Percentiles rank a stretch among this genome's conserved stretches.
These are phyloP conservation scores for Acanthosepion esculentum DNA, from an alignment of 2,888 invertebrate species.

Conservation along the genomic window DNA sequence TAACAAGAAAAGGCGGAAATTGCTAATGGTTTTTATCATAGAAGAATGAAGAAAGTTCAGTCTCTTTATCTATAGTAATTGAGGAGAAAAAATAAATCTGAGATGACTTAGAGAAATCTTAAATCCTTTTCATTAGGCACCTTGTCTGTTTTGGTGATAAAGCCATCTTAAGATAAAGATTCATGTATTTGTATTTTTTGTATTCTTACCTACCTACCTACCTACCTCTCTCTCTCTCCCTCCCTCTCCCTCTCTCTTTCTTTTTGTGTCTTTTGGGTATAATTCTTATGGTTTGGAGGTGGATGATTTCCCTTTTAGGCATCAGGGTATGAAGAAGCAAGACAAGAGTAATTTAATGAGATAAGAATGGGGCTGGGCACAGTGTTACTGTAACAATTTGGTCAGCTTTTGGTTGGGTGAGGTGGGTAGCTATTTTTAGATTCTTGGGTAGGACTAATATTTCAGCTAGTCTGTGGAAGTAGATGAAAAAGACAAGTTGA, in stretches of 20 bases:
- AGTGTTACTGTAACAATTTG: neutral
- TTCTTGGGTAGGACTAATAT: neutral
- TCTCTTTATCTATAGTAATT: neutral
- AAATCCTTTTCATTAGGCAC: constrained; percentile 11
- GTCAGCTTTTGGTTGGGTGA: neutral
- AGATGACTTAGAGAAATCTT: neutral
- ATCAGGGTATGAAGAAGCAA: neutral
- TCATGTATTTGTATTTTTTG: no score
- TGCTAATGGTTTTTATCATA: neutral
- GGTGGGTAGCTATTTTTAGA: neutral
- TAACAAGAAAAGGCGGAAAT: neutral
- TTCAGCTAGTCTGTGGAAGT: neutral
- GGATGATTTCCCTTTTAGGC: neutral
- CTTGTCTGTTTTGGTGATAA: neutral
- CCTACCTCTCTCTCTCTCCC: no score
- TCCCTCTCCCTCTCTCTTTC: no score
- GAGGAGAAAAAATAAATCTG: neutral
- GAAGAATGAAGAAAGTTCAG: neutral
- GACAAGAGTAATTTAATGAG: neutral
- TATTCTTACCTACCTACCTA: no score
- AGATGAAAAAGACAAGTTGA: neutral
- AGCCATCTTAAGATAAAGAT: no score
- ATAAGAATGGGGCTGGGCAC: neutral
- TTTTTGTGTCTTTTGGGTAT: no score
- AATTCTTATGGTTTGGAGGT: neutral